These are phyloP conservation scores for Tetrao urogallus DNA, from an alignment of 2,113 vertebrate genomes.

Conservation along the genomic window DNA sequence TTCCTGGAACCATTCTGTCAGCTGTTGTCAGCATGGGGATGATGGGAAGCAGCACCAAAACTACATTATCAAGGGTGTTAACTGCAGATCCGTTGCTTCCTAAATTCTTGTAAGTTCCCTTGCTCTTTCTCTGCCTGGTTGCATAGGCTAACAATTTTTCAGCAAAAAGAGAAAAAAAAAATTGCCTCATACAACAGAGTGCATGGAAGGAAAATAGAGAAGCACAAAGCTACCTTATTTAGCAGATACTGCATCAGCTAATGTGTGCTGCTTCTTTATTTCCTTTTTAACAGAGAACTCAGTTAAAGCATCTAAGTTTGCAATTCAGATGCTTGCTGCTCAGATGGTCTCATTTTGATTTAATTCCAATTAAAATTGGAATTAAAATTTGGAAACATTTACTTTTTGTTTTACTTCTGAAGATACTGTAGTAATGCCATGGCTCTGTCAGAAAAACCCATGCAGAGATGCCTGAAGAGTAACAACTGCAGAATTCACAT, in stretches of 20 bases:
- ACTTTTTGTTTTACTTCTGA: neutral
- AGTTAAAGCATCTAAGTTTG: neutral
- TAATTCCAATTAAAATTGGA: neutral
- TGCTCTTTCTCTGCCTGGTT: neutral
- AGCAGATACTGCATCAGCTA: neutral
- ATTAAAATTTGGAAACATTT: neutral
- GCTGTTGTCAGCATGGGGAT: neutral
- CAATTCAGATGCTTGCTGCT: neutral
- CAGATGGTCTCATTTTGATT: neutral
- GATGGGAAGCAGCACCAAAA: slow-evolving; percentile 22
- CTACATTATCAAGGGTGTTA: slow-evolving; percentile 39
- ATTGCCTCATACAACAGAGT: neutral
- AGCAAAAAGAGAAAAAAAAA: neutral
- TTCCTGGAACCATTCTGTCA: slow-evolving; percentile 28
- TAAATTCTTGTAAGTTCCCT: neutral
- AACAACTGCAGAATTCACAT: neutral
- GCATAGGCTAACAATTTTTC: neutral
- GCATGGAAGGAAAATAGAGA: neutral
- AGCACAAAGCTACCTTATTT: neutral
- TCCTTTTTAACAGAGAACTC: neutral
- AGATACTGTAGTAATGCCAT: neutral
- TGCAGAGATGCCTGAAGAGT: neutral
- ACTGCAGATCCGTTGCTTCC: neutral
- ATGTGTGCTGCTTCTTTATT: neutral
- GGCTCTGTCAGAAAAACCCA: neutral